These are phyloP conservation scores for Xenopus tropicalis DNA, from an alignment of 2,113 vertebrate genomes.

Conservation along the genomic window UCB_Xtro_10.0 CM004450.2:60905501-60906000, in stretches of 20 bases:
- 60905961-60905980: slow-evolving; percentile 41
- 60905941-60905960: slow-evolving; percentile 31
- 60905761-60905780: not conserved
- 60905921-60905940: slow-evolving; percentile 34
- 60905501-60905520: too few relatives aligned
- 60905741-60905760: slow-evolving; percentile 3
- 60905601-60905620: too few relatives aligned
- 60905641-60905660: too few relatives aligned
- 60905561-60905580: too few relatives aligned
- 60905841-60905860: slow-evolving; percentile 39
- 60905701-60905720: too few relatives aligned
- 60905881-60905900: slow-evolving; percentile 36
- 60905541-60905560: too few relatives aligned
- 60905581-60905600: too few relatives aligned
- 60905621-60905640: too few relatives aligned
- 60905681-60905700: too few relatives aligned
- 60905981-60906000: slow-evolving; percentile 39
- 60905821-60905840: slow-evolving; percentile 27
- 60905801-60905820: slow-evolving; percentile 21
- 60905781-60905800: slow-evolving; percentile 4
- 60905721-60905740: too few relatives aligned
- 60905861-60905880: slow-evolving; percentile 44
- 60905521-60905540: too few relatives aligned
- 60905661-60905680: too few relatives aligned
- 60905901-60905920: slow-evolving; percentile 42